A percentile compares a stretch with the other conserved stretches of the same genome.
These are phyloP conservation scores for Zaprionus lachaisei DNA, from an alignment of 1,140 invertebrate species.

Conservation along the genomic window DNA sequence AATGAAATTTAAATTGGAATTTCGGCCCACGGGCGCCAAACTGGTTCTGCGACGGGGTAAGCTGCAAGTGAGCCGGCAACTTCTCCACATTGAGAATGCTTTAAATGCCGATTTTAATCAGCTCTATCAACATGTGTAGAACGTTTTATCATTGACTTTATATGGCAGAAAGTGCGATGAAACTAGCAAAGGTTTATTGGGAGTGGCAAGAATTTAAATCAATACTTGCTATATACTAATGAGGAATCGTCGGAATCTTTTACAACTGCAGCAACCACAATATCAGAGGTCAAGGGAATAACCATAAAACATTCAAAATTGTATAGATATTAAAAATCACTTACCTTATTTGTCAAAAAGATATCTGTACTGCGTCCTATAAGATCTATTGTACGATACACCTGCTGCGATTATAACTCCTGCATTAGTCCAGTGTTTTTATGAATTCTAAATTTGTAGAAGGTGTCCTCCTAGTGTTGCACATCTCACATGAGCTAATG, in stretches of 20 bases:
- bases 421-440: too few relatives aligned
- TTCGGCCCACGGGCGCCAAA: constrained; percentile 11
- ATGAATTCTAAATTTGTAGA: too few relatives aligned
- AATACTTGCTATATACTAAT: not conserved
- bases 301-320: not conserved
- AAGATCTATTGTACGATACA: too few relatives aligned
- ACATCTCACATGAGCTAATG: too few relatives aligned
- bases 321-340: not conserved
- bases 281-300: not conserved
- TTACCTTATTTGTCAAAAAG: not conserved
- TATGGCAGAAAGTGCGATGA: not conserved
- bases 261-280: not conserved
- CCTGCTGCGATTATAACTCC: too few relatives aligned
- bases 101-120: not conserved
- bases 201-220: not conserved
- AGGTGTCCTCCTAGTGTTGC: too few relatives aligned
- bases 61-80: not conserved
- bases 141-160: not conserved
- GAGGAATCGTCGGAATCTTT: not conserved
- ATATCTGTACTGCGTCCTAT: too few relatives aligned
- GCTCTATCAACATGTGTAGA: not conserved
- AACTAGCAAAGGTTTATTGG: not conserved
- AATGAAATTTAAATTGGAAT: constrained; percentile 64
- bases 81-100: not conserved
- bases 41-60: not conserved